phyloP scores from a whole-genome alignment of 2,888 invertebrate genomes.

The Ethmia dodecea region DNA sequence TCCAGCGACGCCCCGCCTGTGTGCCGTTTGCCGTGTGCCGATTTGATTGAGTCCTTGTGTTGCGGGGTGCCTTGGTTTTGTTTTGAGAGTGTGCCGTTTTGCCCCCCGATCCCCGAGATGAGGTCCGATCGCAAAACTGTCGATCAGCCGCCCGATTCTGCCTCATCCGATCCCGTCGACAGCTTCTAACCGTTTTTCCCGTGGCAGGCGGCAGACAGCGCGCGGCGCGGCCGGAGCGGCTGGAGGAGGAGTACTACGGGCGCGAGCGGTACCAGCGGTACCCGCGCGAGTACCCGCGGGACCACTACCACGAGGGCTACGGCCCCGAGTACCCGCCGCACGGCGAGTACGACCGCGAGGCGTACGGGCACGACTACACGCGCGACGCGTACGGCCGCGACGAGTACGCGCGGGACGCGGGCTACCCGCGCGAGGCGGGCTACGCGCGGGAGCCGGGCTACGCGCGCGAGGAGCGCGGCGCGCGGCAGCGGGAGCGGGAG shows the following conservation, averaged over 20 bases:
- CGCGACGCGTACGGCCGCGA: constrained; percentile 50
- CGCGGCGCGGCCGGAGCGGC: constrained; percentile 71
- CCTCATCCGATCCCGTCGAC: background rate
- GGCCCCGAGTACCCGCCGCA: constrained; percentile 37
- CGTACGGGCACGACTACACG: constrained; percentile 44
- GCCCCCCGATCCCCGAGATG: background rate
- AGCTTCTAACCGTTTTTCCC: background rate
- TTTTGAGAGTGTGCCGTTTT: background rate
- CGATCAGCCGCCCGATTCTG: no score
- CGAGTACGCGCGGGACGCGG: constrained; percentile 65
- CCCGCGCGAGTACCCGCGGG: constrained; percentile 27
- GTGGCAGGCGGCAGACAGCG: constrained; percentile 57
- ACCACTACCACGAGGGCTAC: constrained; percentile 25
- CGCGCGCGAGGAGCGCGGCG: constrained; percentile 72
- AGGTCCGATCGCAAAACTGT: no score
- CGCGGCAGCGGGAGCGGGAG: constrained; percentile 30
- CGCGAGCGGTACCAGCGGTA: constrained; percentile 47
- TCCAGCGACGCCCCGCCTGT: constrained; percentile 18
- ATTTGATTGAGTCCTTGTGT: constrained; percentile 12
- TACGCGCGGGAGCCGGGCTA: constrained; percentile 62
- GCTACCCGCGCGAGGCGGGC: constrained; percentile 73
- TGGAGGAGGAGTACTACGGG: constrained; percentile 75
- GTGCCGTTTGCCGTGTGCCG: constrained; percentile 29
- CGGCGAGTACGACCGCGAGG: constrained; percentile 23
- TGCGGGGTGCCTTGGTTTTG: background rate